Conservation (phyloP, 2,797 vertebrate genomes). For the Anableps anableps region DNA sequence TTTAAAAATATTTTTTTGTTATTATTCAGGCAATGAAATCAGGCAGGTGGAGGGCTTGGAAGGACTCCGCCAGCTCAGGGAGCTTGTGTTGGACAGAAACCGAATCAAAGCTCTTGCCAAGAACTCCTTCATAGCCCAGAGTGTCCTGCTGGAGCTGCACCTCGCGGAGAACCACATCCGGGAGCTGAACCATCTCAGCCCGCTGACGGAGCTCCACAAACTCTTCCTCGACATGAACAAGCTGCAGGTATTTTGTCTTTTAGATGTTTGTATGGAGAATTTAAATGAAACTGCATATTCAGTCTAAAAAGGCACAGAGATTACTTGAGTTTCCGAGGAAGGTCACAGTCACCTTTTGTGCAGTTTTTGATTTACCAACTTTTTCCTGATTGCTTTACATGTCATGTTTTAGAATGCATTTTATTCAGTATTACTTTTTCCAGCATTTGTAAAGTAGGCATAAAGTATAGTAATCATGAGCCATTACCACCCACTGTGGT, state of each 20-base stretch:
- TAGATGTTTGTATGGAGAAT: slow-evolving; percentile 19
- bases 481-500: slow-evolving; percentile 74
- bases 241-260: slow-evolving; percentile 83
- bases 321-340: slow-evolving; percentile 52
- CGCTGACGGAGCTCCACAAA: slow-evolving; percentile 82
- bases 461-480: slow-evolving; percentile 79
- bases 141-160: slow-evolving; percentile 80
- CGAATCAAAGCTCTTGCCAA: slow-evolving; percentile 81
- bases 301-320: slow-evolving; percentile 36
- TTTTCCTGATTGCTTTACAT: slow-evolving; percentile 65
- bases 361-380: slow-evolving; percentile 51
- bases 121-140: slow-evolving; percentile 83
- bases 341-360: slow-evolving; percentile 55
- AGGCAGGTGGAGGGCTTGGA: slow-evolving; percentile 88
- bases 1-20: slow-evolving; percentile 18
- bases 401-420: slow-evolving; percentile 65
- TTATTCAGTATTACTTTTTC: slow-evolving; percentile 68
- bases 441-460: slow-evolving; percentile 66
- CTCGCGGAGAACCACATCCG: slow-evolving; percentile 86
- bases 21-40: slow-evolving; percentile 85
- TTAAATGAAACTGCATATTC: slow-evolving; percentile 26
- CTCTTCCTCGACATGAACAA: slow-evolving; percentile 88
- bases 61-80: slow-evolving; percentile 80
- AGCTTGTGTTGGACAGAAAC: slow-evolving; percentile 87
- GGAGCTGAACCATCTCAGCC: slow-evolving; percentile 83